These are phyloP conservation scores for Heliothis subflexa DNA, from an alignment of 1,140 invertebrate species.

Conservation along the genomic window DNA sequence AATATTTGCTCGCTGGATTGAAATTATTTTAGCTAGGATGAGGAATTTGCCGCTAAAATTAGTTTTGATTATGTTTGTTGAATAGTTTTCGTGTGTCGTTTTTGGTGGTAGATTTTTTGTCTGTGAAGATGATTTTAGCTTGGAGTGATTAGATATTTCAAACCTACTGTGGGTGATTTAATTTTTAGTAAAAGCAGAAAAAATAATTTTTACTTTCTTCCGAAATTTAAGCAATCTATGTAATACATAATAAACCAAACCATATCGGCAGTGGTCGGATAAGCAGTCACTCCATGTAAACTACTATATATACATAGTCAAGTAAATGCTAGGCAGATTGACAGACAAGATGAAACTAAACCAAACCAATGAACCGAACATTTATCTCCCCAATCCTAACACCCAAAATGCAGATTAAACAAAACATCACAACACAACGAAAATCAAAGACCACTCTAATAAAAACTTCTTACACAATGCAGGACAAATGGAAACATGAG, in stretches of 20 bases:
- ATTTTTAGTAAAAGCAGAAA: too few relatives aligned
- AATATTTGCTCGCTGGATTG: conserved; percentile 45
- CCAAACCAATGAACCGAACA: background rate
- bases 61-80: conserved; percentile 36
- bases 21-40: conserved; percentile 41
- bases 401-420: background rate
- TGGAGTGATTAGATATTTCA: too few relatives aligned
- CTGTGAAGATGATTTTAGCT: too few relatives aligned
- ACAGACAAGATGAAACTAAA: too few relatives aligned
- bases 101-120: background rate
- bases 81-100: background rate
- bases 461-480: conserved; percentile 42
- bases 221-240: too few relatives aligned
- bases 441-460: background rate
- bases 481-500: conserved; percentile 70
- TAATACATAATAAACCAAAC: too few relatives aligned
- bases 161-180: too few relatives aligned
- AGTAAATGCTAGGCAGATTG: too few relatives aligned
- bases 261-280: too few relatives aligned
- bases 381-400: background rate
- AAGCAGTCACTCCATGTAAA: too few relatives aligned
- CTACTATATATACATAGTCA: too few relatives aligned
- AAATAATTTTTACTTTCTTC: too few relatives aligned
- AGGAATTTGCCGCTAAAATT: conserved; percentile 24
- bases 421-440: background rate